Evolutionary conservation across 2,797 vertebrate genomes (phyloP).

Genomic region (Hemibagrus guttatus): DNA sequence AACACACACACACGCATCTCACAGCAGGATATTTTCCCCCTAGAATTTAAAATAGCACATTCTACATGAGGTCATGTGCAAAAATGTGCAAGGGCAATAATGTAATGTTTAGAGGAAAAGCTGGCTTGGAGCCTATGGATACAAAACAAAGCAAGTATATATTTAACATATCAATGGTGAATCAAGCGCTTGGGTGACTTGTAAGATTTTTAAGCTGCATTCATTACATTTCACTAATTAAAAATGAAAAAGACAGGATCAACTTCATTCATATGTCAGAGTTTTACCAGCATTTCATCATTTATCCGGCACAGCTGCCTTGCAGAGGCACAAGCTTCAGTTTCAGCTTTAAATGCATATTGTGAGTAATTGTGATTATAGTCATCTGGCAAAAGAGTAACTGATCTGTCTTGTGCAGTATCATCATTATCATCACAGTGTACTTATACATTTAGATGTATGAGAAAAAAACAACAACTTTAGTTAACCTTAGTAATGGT

Average conservation of each 20-base stretch:
- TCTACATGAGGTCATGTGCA: neutral
- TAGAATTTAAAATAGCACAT: no score
- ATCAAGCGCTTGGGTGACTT: constrained; percentile 14
- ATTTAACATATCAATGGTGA: constrained; percentile 13
- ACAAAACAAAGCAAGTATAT: neutral
- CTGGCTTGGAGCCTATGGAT: neutral
- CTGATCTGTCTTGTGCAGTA: neutral
- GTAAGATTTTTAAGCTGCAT: neutral
- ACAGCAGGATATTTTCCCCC: no score
- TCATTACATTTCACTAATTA: neutral
- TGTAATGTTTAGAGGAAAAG: neutral
- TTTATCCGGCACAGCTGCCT: neutral
- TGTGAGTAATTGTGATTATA: neutral
- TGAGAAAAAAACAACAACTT: neutral
- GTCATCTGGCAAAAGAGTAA: neutral
- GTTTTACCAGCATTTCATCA: neutral
- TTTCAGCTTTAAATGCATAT: neutral
- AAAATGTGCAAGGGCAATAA: constrained; percentile 2
- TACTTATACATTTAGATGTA: neutral
- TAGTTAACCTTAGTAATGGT: neutral
- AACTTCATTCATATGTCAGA: neutral
- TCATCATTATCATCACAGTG: neutral
- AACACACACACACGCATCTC: no score
- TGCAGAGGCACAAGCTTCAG: neutral
- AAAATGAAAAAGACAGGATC: neutral